Base-by-base conservation (phyloP, 2,113 vertebrate genomes). In the Pluvialis apricaria region DNA sequence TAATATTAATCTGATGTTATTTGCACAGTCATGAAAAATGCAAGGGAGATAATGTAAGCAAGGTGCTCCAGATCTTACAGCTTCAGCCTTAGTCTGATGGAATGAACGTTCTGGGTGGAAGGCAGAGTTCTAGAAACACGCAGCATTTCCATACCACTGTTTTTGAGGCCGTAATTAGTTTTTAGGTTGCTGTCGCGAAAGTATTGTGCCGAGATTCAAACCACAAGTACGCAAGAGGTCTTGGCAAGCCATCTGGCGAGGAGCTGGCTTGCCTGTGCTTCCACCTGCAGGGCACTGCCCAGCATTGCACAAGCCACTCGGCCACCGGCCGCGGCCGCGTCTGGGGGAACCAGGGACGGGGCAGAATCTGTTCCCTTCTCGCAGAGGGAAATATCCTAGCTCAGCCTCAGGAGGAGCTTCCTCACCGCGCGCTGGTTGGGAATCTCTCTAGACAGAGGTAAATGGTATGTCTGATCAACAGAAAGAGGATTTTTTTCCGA, bases 91-190 rank as follows among this genome's bases (percentile, higher is more conserved):
- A 2, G 12, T 47, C 38, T 24, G 49, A 3, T 1, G 21, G 38
- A 36, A 14, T 12, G 25, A 49, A 31, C 19, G 22, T 49, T 24
- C 22, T 49, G 49, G 49, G 49, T 51, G 49, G 49, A 25, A 31
- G 24, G 75, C 51, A 25, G n/a, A 16, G 6, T 45, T 42, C 6
- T 8, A n/a, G 28, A 54, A 26, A 14, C 3, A 6, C 0, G 0
- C 21, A 31, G 15, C 12, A 4, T 26, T 58, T 44, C 34, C 10
- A 1, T 6, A 28, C 24, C 8, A 3, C 40, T 25, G 6, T 3
- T 45, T 66, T 24, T 40, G 11, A 61, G 52, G 75, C 52, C 28
- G 2, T 18, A 4, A 8, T 24, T 6, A 32, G 25, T 16, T 21
- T 76, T 57, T 47, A 21, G 20, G 34, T 31, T 15, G 15, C 44